Conservation (phyloP, 53 echinoderm and acorn worm species). For the Arbacia lixula region DNA sequence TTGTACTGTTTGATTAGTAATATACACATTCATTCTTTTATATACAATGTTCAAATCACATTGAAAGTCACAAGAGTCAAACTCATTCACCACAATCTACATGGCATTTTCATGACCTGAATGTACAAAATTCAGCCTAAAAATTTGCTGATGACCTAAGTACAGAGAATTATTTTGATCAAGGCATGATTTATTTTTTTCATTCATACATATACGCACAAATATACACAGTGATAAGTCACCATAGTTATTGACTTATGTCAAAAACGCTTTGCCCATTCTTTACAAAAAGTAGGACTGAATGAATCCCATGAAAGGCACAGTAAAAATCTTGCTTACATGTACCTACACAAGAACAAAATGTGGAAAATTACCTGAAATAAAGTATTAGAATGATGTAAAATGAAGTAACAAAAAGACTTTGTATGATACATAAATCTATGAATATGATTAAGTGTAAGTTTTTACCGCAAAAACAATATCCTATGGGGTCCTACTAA, state of each 20-base stretch:
- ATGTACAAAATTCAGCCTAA: slow-evolving; percentile 51
- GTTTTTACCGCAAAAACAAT: no score
- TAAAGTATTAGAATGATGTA: not conserved
- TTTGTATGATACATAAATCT: not conserved
- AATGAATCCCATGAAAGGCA: slow-evolving; percentile 31
- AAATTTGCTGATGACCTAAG: slow-evolving; percentile 44
- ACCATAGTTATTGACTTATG: slow-evolving; percentile 20
- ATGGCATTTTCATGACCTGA: no score
- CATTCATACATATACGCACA: no score
- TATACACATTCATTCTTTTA: no score
- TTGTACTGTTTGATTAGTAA: no score
- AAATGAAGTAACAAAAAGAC: not conserved
- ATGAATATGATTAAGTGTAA: no score
- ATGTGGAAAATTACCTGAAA: not conserved
- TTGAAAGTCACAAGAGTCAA: no score
- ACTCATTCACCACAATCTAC: no score
- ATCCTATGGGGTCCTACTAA: no score
- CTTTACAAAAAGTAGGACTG: no score
- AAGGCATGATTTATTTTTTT: slow-evolving; percentile 21
- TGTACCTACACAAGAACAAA: not conserved
- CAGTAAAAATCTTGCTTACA: slow-evolving; percentile 21
- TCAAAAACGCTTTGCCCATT: slow-evolving; percentile 41
- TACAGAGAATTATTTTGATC: slow-evolving; percentile 36
- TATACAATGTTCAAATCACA: no score
- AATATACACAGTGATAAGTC: slow-evolving; percentile 16